phyloP scores from a whole-genome alignment of 2,113 vertebrate genomes.

The Neolamprologus sp. region DNA sequence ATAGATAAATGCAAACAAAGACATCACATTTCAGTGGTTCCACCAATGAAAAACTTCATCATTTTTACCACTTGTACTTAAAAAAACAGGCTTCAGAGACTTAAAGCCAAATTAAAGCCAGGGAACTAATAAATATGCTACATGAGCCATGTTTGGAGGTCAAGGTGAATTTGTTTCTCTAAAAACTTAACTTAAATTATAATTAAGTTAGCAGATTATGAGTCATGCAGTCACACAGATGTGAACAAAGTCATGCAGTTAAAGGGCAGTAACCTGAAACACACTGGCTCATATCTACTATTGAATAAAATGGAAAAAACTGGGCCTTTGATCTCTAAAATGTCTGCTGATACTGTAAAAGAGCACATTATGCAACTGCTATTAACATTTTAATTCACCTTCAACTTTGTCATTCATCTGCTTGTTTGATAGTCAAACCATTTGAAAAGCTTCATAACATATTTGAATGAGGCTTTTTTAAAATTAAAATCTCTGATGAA shows the following conservation, averaged over 20 bases:
- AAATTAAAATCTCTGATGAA: background rate
- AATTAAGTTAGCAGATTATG: background rate
- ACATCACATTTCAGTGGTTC: background rate
- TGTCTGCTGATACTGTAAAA: background rate
- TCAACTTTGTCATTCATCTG: background rate
- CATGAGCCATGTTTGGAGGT: background rate
- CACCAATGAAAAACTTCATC: background rate
- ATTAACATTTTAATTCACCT: background rate
- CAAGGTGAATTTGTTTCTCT: background rate
- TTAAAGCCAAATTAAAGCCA: background rate
- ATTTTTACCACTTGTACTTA: background rate
- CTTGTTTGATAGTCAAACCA: background rate
- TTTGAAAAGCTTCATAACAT: background rate
- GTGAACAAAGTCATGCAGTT: background rate
- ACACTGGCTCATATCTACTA: background rate
- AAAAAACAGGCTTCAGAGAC: background rate
- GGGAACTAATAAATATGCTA: background rate
- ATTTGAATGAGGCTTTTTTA: accelerated
- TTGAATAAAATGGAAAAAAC: background rate
- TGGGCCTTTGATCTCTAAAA: background rate
- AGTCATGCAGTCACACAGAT: background rate
- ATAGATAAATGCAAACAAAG: background rate
- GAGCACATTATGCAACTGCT: background rate
- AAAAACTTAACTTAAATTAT: background rate
- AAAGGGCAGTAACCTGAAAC: background rate